Evolutionary conservation across 2,888 invertebrate genomes (phyloP).

Genomic region (Peribatodes rhomboidaria): DNA sequence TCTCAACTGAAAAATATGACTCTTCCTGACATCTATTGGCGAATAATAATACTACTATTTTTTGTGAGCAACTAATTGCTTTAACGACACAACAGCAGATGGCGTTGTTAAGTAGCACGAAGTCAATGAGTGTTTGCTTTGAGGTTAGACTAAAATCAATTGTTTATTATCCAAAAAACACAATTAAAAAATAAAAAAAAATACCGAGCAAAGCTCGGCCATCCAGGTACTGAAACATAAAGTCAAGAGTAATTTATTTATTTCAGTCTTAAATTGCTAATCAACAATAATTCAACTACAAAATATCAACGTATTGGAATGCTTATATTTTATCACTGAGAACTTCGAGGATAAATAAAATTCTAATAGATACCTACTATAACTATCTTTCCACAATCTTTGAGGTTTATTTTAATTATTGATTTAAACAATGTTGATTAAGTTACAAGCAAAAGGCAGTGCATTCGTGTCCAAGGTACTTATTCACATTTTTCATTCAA

Average conservation of each 20-base stretch:
- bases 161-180: too few relatives aligned
- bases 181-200: too few relatives aligned
- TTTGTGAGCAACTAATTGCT: too few relatives aligned
- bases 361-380: background rate
- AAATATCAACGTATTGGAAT: constrained; percentile 28
- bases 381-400: background rate
- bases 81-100: too few relatives aligned
- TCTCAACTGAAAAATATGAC: too few relatives aligned
- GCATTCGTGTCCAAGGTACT: background rate
- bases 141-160: too few relatives aligned
- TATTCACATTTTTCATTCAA: too few relatives aligned
- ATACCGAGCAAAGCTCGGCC: too few relatives aligned
- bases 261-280: constrained; percentile 83
- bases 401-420: background rate
- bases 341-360: constrained; percentile 4
- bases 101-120: too few relatives aligned
- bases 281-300: constrained; percentile 67
- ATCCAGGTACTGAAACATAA: constrained; percentile 3
- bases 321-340: constrained; percentile 13
- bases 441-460: constrained; percentile 10
- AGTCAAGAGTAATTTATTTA: constrained; percentile 56
- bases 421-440: background rate
- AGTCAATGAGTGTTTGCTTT: too few relatives aligned
- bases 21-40: too few relatives aligned
- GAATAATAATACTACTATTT: too few relatives aligned